These are phyloP conservation scores for Lasius fuliginosus DNA, from an alignment of 2,888 invertebrate species.

Conservation along the genomic window DNA sequence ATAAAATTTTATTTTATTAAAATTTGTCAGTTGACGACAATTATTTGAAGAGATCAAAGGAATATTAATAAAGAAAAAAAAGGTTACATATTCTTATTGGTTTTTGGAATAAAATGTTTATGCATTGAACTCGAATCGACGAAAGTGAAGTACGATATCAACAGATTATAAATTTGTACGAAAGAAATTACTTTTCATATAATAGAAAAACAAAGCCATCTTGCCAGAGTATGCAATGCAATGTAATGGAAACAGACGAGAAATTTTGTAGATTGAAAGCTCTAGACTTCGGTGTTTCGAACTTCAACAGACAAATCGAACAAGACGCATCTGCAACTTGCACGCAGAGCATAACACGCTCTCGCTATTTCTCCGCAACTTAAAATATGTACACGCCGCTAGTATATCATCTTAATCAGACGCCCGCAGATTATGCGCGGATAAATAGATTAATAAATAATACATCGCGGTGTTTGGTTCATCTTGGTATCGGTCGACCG, in stretches of 20 bases:
- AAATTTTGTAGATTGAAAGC: conserved; percentile 21
- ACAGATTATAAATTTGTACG: neutral
- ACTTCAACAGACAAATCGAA: conserved; percentile 16
- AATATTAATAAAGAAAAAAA: neutral
- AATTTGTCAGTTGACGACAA: neutral
- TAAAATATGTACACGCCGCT: conserved; percentile 38
- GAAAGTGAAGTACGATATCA: neutral
- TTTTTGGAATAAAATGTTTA: neutral
- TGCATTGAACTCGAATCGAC: neutral
- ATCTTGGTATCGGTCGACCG: neutral
- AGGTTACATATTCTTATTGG: neutral
- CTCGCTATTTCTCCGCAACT: conserved; percentile 22
- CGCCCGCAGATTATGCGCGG: conserved; percentile 30
- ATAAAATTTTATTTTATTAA: neutral
- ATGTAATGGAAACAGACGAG: conserved; percentile 23
- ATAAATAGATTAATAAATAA: conserved; percentile 49
- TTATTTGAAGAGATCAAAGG: neutral
- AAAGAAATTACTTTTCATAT: neutral
- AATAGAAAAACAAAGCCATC: neutral
- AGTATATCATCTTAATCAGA: conserved; percentile 48
- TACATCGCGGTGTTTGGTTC: conserved; percentile 6
- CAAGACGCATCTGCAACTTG: conserved; percentile 11
- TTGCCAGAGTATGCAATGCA: neutral
- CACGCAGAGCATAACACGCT: neutral
- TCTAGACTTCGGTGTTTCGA: neutral